These are phyloP conservation scores for Drosophila ficusphila DNA, from an alignment of 1,140 invertebrate species.

Conservation along the genomic window DNA sequence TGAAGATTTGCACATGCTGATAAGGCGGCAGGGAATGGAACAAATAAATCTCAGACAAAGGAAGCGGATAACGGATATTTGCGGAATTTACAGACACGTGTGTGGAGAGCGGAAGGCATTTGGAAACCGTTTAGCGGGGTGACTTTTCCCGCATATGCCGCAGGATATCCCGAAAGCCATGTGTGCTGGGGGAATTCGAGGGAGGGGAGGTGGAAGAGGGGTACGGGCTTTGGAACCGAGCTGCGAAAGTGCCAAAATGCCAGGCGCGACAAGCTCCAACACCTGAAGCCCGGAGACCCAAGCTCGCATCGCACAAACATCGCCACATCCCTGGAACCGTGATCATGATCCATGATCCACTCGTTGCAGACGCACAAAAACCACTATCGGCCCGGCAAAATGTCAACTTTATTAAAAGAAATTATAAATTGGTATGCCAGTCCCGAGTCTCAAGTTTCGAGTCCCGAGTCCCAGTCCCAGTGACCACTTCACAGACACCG, in stretches of 20 bases:
- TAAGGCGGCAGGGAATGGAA: slow-evolving; percentile 40
- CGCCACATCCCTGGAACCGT: slow-evolving; percentile 23
- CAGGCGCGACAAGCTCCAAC: slow-evolving; percentile 75
- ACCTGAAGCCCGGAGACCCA: slow-evolving; percentile 42
- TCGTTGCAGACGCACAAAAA: slow-evolving; percentile 62
- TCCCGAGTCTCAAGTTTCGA: slow-evolving; percentile 37
- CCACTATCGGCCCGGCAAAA: slow-evolving; percentile 44
- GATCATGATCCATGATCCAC: slow-evolving; percentile 70
- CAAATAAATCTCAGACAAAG: slow-evolving; percentile 76
- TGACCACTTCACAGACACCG: slow-evolving; percentile 68
- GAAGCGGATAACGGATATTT: slow-evolving; percentile 81
- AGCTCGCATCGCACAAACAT: slow-evolving; percentile 15
- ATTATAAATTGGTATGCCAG: slow-evolving; percentile 82
- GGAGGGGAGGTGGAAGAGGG: background rate
- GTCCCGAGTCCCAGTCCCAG: slow-evolving; percentile 20
- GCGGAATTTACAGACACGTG: slow-evolving; percentile 80
- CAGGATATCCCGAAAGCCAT: slow-evolving; percentile 14
- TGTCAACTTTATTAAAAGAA: slow-evolving; percentile 83
- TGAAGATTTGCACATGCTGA: slow-evolving; percentile 74
- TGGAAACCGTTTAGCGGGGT: slow-evolving; percentile 55
- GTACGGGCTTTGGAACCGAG: background rate
- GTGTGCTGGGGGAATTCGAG: background rate
- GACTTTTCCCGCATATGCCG: slow-evolving; percentile 50
- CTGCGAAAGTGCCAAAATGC: slow-evolving; percentile 74
- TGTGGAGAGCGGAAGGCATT: slow-evolving; percentile 67